Conservation (phyloP, 1,140 invertebrate species). For the Neodiprion virginianus region DNA sequence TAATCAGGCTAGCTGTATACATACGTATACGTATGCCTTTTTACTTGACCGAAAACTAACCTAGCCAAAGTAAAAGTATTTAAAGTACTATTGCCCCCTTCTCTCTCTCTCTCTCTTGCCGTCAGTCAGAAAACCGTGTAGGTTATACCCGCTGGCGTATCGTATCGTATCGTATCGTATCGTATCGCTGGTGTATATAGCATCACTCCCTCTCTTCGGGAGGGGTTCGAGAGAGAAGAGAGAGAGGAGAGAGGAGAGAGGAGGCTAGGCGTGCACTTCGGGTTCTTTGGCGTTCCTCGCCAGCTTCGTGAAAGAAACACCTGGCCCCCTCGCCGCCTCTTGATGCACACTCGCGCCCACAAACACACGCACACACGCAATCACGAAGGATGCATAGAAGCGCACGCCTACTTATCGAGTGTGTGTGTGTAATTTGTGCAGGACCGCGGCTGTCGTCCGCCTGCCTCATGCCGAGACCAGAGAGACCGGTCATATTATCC, state of each 20-base stretch:
- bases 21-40: no score
- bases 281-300: slow-evolving; percentile 38
- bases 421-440: slow-evolving; percentile 12
- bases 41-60: no score
- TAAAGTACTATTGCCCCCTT: no score
- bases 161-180: no score
- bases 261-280: slow-evolving; percentile 42
- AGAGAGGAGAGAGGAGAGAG: slow-evolving; percentile 8
- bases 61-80: no score
- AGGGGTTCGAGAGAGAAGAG: background rate
- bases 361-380: background rate
- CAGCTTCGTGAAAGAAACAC: slow-evolving; percentile 33
- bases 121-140: no score
- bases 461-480: slow-evolving; percentile 30
- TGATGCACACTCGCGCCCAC: slow-evolving; percentile 18
- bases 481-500: slow-evolving; percentile 32
- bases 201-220: no score
- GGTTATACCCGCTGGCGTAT: no score
- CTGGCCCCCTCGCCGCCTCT: slow-evolving; percentile 36
- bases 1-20: no score
- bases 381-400: background rate
- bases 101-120: no score
- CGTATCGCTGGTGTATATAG: no score
- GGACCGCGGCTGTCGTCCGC: slow-evolving; percentile 25
- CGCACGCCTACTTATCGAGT: background rate